phyloP scores from a whole-genome alignment of 2,888 invertebrate species.

The Smittia aterrima region DNA sequence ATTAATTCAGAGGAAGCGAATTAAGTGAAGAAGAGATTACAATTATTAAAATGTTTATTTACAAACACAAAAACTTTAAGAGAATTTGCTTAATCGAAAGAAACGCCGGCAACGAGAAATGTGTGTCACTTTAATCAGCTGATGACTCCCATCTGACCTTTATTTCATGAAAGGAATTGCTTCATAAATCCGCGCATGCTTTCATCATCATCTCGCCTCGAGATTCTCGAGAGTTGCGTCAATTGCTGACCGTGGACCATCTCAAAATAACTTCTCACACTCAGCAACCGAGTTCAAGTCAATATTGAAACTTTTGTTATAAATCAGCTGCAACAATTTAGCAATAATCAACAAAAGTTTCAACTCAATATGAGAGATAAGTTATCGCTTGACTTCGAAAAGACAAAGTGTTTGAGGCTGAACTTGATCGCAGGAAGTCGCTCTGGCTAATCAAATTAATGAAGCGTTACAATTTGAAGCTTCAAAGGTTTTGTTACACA shows the following conservation, averaged over 20 bases:
- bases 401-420: not conserved
- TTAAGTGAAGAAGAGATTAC: not conserved
- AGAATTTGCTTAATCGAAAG: not conserved
- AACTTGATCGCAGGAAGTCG: conserved; percentile 1
- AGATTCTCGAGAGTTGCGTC: not conserved
- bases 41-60: conserved; percentile 13
- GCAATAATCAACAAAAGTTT: too few species aligned
- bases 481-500: not conserved
- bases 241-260: not conserved
- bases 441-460: conserved; percentile 19
- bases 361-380: too few species aligned
- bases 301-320: too few species aligned
- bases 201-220: not conserved
- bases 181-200: not conserved
- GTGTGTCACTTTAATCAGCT: conserved; percentile 41
- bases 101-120: not conserved
- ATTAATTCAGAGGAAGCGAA: not conserved
- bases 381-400: too few species aligned
- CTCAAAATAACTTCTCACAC: too few species aligned
- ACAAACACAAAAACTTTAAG: conserved; percentile 20
- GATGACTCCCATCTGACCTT: conserved; percentile 38
- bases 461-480: not conserved
- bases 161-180: conserved; percentile 7
- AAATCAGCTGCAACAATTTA: too few species aligned
- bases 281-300: too few species aligned